Conservation (phyloP, 2,888 invertebrate genomes). For the Hemaris fuciformis region DNA sequence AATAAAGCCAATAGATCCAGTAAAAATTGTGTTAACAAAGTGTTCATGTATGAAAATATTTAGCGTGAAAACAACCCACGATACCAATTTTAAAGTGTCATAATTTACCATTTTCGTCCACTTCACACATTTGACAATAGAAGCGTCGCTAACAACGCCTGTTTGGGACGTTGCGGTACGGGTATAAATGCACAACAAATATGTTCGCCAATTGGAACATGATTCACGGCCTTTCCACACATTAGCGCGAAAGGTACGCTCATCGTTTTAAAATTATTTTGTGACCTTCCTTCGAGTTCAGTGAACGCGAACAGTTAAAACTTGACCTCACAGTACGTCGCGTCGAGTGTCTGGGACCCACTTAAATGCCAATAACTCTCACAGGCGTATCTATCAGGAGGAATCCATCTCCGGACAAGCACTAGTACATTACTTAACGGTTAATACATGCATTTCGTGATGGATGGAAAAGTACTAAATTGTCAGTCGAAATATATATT, state of each 20-base stretch:
- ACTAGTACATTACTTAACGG: neutral
- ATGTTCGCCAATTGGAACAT: neutral
- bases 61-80: neutral
- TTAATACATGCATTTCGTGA: neutral
- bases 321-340: conserved; percentile 35
- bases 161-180: neutral
- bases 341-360: conserved; percentile 13
- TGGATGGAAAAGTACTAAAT: neutral
- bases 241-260: conserved; percentile 41
- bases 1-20: neutral
- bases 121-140: neutral
- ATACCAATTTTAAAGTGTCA: neutral
- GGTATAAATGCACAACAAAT: neutral
- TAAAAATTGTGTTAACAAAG: neutral
- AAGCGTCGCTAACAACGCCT: neutral
- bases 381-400: neutral
- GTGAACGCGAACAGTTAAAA: conserved; percentile 44
- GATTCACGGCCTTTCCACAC: conserved; percentile 16
- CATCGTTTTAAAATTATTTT: conserved; percentile 27
- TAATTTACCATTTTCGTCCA: neutral
- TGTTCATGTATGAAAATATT: too few species aligned
- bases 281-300: conserved; percentile 46
- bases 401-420: neutral
- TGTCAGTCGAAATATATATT: neutral
- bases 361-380: conserved; percentile 16